Base-by-base conservation (phyloP, 2,113 vertebrate species). In the Paratilapia polleni region DNA sequence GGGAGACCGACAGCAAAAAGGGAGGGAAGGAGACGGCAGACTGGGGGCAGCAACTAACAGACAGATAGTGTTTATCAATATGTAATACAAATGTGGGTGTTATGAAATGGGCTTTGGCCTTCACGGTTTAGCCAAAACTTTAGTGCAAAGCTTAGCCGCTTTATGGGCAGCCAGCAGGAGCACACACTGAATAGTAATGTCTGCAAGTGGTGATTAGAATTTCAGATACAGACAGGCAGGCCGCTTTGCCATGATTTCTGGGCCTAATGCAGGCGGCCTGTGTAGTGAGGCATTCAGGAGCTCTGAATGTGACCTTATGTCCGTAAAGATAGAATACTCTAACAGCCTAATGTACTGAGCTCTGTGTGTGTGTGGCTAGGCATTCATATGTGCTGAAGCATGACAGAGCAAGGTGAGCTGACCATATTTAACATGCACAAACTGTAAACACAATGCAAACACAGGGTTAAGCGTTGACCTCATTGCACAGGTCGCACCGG, bases 131-230 rank as follows among this genome's bases (percentile, higher is more conserved):
- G 88, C 89, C 87, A 75, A 86, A 94, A 94, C 89, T 90, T 93
- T 85, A 68, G 88, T 89, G 82, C 77, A 89, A 87, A 93, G 87
- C 83, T 78, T 47, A 87, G 85, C 75, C 22, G 76, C 22, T 66
- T 85, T 58, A 66, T 57, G 70, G 78, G 85, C 91, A 86, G 90
- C 77, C 88, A 49, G 87, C 57, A 1, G 78, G 24, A 64, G 86
- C 63, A 31, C 80, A 54, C 83, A 2, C 83, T 77, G 93, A 93
- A 94, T 93, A 89, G 87, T 89, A 93, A 93, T 91, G 90, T 77
- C 82, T 82, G 92, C 41, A 75, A 89, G 88, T 14, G 84, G 81
- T 82, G 91, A 94, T 95, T 94, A 93, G 92, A 94, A 93, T 94
- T 92, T 92, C 90, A 91, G 93, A 94, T 93, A 89, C 82, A 84